Percentiles rank a stretch among this genome's conserved stretches.
These are phyloP conservation scores for Platysteira castanea DNA, from an alignment of 2,113 vertebrate genomes.

Conservation along the genomic window DNA sequence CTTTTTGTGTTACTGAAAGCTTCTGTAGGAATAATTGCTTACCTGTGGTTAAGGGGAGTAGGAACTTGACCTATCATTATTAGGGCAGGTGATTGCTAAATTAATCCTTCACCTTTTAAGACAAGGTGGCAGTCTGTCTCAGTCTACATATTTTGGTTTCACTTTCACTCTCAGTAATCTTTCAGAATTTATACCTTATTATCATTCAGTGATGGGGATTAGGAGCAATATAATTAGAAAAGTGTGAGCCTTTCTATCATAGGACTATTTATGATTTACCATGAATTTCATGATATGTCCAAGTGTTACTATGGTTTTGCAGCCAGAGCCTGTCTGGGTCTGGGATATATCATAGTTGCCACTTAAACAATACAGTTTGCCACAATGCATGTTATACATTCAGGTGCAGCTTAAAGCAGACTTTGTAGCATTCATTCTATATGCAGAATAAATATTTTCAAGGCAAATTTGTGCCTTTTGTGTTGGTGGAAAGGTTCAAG, in stretches of 20 bases:
- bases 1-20: not conserved
- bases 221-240: not conserved
- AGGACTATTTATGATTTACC: not conserved
- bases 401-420: not conserved
- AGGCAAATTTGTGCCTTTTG: not conserved
- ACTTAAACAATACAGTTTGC: not conserved
- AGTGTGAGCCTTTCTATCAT: not conserved
- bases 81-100: not conserved
- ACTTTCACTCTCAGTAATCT: not conserved
- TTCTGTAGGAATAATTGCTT: not conserved
- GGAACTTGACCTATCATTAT: not conserved
- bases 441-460: not conserved
- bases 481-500: not conserved
- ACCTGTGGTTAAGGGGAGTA: not conserved
- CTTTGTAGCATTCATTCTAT: not conserved
- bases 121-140: not conserved
- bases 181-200: not conserved
- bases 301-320: not conserved
- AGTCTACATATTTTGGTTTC: not conserved
- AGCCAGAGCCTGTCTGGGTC: not conserved
- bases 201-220: not conserved
- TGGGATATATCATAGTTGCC: rapidly evolving
- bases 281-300: not conserved
- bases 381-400: not conserved
- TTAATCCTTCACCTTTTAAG: not conserved